Evolutionary conservation across 2,888 invertebrate species (phyloP), one percentile per base, ranked within the genome.

Genomic region (Malthinus flaveolus): DNA sequence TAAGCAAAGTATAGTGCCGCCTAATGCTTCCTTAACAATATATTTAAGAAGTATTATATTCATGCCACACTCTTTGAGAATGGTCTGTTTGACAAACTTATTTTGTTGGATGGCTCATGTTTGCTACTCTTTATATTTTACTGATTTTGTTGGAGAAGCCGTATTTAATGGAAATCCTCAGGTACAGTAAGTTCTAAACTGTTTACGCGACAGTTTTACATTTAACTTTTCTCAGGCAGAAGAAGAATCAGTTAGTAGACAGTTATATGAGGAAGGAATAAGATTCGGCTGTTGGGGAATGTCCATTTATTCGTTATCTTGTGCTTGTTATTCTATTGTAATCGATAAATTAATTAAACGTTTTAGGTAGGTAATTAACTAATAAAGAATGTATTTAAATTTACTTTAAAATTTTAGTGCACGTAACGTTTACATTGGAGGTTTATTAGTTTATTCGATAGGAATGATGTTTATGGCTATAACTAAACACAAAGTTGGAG

Each of bases 21-120:
- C 74, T 47, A 71, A 78, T 52, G 77, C 84, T n/a, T 84, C 87
- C 0, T 76, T 94, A 11, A 79, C 80, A n/a, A 87, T 93, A 71
- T 97, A 97, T 78, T 83, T 97, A 32, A 83, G 86, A 66, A 95
- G 97, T 4, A 96, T 97, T 56, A 79, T 97, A n/a, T 84, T 88
- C 75, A 95, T 97, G 93, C 97, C 97, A 0, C 81, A 82, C 69
- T 95, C 94, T 0, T 81, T 97, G 64, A 84, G 90, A 32, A 87
- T 94, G 72, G 85, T 97, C 8, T 97, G 97, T 72, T 75, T 95
- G 61, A 97, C 97, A 9, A 97, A 97, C 81, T 83, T 97, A 33
- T 97, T 97, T 79, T 96, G 95, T 74, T 97, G 97, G 97, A 97
- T 96, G 95, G 94, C 96, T 0, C 91, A 97, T 68, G 95, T 97